These are phyloP conservation scores for Halictus rubicundus DNA, from an alignment of 1,140 invertebrate genomes.

Conservation along the genomic window DNA sequence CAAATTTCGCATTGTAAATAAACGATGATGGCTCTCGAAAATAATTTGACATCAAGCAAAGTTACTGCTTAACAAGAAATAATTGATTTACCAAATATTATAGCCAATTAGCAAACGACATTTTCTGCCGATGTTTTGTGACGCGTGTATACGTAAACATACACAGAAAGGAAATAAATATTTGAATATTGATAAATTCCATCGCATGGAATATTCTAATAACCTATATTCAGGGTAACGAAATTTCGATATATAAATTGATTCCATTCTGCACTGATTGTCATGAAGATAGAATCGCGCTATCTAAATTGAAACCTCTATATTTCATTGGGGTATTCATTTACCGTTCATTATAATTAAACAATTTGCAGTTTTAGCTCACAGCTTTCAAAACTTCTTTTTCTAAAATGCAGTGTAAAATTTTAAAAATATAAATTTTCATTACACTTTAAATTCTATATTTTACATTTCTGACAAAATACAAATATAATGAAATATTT, in stretches of 20 bases:
- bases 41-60: neutral
- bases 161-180: neutral
- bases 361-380: neutral
- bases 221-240: neutral
- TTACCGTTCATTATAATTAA: neutral
- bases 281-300: neutral
- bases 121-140: neutral
- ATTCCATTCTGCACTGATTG: neutral
- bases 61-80: neutral
- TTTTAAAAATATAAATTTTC: too few species aligned
- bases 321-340: neutral
- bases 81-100: neutral
- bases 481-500: too few species aligned
- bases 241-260: neutral
- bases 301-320: slow-evolving; percentile 1
- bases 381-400: neutral
- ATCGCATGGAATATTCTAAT: neutral
- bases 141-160: neutral
- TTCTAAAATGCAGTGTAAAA: too few species aligned
- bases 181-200: neutral
- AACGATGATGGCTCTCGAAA: neutral
- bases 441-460: too few species aligned
- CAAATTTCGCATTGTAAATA: neutral
- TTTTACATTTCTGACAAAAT: too few species aligned
- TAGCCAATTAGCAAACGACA: neutral